Conservation (phyloP, 2,797 vertebrate genomes). For the Tokudaia muenninki region DNA sequence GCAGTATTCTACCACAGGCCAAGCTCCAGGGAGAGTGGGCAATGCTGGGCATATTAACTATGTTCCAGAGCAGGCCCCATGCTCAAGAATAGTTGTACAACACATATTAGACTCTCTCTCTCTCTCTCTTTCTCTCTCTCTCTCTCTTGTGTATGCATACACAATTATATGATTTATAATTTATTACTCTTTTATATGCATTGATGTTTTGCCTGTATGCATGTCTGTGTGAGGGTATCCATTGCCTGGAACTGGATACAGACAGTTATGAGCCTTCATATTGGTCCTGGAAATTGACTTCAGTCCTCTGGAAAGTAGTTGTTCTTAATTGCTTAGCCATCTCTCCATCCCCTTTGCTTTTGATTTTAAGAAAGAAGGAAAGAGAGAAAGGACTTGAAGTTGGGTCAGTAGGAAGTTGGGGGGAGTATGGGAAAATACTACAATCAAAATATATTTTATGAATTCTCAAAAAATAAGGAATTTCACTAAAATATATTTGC, state of each 20-base stretch:
- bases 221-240: too few species aligned
- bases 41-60: not conserved
- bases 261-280: too few species aligned
- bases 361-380: not conserved
- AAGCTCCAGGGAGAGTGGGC: not conserved
- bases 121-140: not conserved
- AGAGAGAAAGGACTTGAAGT: not conserved
- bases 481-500: not conserved
- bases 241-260: too few species aligned
- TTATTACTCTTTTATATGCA: too few species aligned
- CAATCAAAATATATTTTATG: not conserved
- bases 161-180: not conserved
- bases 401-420: not conserved
- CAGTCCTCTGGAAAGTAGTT: not conserved
- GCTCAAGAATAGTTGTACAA: not conserved
- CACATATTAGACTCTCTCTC: not conserved
- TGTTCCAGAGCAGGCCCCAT: not conserved
- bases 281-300: too few species aligned
- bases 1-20: not conserved
- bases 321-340: not conserved
- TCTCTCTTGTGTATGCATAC: not conserved
- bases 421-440: not conserved
- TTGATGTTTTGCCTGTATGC: too few species aligned
- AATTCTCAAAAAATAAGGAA: not conserved
- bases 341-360: not conserved